phyloP scores from a whole-genome alignment of 37 sponge, comb jelly and placozoan species.

The Halisarca cf. caerulea region DNA sequence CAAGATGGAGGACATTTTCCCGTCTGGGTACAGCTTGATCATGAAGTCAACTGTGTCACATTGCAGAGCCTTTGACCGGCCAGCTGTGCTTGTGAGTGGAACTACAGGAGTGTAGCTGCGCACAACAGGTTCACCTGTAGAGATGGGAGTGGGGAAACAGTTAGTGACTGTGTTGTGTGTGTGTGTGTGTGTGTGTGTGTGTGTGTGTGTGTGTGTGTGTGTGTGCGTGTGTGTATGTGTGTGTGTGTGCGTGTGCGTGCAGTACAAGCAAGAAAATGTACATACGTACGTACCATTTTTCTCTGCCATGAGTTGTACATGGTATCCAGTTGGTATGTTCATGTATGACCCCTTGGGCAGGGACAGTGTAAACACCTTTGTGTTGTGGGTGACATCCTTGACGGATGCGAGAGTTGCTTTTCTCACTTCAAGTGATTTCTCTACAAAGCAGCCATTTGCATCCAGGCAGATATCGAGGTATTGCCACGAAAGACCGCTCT shows the following conservation, averaged over 20 bases:
- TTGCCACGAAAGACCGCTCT: neutral
- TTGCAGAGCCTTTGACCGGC: neutral
- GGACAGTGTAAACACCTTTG: conserved; percentile 69
- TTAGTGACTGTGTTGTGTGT: too few species aligned
- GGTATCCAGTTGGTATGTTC: conserved; percentile 81
- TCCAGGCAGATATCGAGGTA: neutral
- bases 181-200: neutral
- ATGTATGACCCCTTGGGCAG: conserved; percentile 63
- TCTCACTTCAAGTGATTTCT: conserved; percentile 46
- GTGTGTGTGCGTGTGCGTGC: neutral
- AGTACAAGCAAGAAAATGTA: neutral
- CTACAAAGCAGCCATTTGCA: neutral
- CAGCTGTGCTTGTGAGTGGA: neutral
- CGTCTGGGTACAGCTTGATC: conserved; percentile 82
- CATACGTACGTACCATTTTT: conserved; percentile 44
- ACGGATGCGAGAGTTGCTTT: conserved; percentile 40
- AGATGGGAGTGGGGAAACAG: conserved; percentile 10
- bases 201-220: neutral
- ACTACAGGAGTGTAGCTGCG: conserved; percentile 72
- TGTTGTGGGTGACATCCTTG: conserved; percentile 65
- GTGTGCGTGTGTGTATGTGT: neutral
- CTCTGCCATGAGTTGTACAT: conserved; percentile 56
- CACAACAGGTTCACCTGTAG: conserved; percentile 49
- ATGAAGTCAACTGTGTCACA: conserved; percentile 54
- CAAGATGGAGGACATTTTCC: conserved; percentile 66